phyloP scores from a whole-genome alignment of 2,888 invertebrate genomes.

The Acanthopleura granulata region DNA sequence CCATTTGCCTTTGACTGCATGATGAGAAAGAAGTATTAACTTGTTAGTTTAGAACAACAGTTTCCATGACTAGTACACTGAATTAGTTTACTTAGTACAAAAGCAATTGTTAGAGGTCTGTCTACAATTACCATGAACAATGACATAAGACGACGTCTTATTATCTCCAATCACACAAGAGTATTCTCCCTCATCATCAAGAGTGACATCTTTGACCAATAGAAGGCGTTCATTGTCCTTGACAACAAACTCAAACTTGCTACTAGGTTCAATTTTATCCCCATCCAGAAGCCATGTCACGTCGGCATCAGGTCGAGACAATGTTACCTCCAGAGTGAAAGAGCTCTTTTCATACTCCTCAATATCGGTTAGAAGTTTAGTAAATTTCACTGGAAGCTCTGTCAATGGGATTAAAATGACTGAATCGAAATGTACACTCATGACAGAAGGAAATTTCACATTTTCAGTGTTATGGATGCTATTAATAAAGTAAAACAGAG shows the following conservation, averaged over 20 bases:
- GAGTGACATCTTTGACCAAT: slow-evolving; percentile 42
- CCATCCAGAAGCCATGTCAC: slow-evolving; percentile 82
- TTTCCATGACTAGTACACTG: too few species aligned
- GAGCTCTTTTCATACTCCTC: slow-evolving; percentile 29
- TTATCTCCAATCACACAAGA: slow-evolving; percentile 45
- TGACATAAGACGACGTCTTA: slow-evolving; percentile 38
- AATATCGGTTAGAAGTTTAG: slow-evolving; percentile 33
- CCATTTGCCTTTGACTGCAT: too few species aligned
- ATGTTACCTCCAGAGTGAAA: slow-evolving; percentile 75
- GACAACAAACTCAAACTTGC: slow-evolving; percentile 43
- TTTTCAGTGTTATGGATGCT: too few species aligned
- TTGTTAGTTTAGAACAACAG: not conserved
- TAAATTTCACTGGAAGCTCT: slow-evolving; percentile 30
- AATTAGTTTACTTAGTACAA: too few species aligned
- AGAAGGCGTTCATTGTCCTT: slow-evolving; percentile 53
- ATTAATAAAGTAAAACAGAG: too few species aligned
- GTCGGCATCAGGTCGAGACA: slow-evolving; percentile 82
- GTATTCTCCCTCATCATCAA: slow-evolving; percentile 53
- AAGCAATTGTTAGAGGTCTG: too few species aligned
- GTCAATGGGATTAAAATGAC: not conserved
- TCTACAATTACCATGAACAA: slow-evolving; percentile 9
- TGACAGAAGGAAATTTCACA: too few species aligned
- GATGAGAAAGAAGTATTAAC: not conserved
- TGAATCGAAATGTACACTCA: too few species aligned
- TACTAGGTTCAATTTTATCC: slow-evolving; percentile 35